Base-by-base conservation (phyloP, 2,888 invertebrate species). In the Linyphia triangularis region DNA sequence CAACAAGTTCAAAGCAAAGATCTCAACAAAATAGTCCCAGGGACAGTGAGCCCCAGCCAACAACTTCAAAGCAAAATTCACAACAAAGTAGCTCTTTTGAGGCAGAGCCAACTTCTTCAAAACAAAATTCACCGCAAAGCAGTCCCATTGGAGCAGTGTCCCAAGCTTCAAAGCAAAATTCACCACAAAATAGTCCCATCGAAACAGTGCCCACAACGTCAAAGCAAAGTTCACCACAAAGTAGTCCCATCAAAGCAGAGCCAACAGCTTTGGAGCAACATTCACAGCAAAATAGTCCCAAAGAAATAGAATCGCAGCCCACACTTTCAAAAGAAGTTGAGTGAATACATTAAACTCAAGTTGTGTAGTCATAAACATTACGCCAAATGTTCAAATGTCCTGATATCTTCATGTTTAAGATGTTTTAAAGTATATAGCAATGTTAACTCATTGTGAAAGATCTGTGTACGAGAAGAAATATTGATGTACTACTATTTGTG, bases 321-420 rank as follows among this genome's bases (percentile, higher is more conserved):
- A n/a, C n/a, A 16, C 13, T 5, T 51, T 51, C 51, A 16, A n/a
- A 51, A 51, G 51, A 10, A 16, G 1, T 3, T 51, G 13, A 51
- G n/a, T 13, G 51, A 16, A 65, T 40, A 30, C 51, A 67, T 79
- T 67, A 67, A 79, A 67, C 78, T 79, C 67, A 51, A 30, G 37
- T 57, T 70, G 24, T 33, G n/a, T 33, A 59, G 24, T 59, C 26
- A 69, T 81, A 69, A 40, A 69, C 16, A 26, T 79, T 13, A 61
- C 40, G 82, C 72, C 82, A 81, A 69, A 51, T 72, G 28, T 82
- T 40, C 28, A 73, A 70, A 63, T 63, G 33, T 61, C 28, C 33
- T 73, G 61, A 61, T 37, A 65, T 28, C 22, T 65, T 51, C 78
- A 65, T 51, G 51, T 78, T 65, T 22, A 65, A 77, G 33, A 59